phyloP scores from a whole-genome alignment of 2,888 invertebrate species.

The Leuctra nigra region DNA sequence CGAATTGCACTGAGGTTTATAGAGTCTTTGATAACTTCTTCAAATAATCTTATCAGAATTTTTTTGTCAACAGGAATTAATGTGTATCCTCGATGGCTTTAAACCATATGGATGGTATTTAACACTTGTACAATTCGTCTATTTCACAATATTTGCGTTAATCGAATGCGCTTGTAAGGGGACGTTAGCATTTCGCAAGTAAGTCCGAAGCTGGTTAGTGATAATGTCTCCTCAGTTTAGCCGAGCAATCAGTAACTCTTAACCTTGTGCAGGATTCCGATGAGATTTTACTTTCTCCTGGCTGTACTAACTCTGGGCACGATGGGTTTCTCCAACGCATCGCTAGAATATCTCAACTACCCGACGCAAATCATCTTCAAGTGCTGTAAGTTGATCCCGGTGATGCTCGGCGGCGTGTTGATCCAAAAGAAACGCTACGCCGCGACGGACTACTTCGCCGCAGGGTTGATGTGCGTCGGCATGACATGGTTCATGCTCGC shows the following conservation, averaged over 20 bases:
- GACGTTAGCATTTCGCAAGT: too few species aligned
- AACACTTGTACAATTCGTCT: constrained; percentile 87
- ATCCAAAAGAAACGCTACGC: constrained; percentile 87
- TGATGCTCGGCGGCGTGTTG: constrained; percentile 86
- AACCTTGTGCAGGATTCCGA: constrained; percentile 85
- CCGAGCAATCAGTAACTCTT: too few species aligned
- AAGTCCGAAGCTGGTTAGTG: too few species aligned
- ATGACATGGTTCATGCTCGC: constrained; percentile 87
- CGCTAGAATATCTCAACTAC: constrained; percentile 90
- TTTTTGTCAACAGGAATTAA: constrained; percentile 65
- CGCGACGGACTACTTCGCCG: constrained; percentile 75
- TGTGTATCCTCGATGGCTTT: constrained; percentile 86
- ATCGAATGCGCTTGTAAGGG: constrained; percentile 68
- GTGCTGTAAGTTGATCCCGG: constrained; percentile 95
- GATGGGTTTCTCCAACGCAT: constrained; percentile 93
- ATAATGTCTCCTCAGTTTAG: too few species aligned
- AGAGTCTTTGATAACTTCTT: too few species aligned
- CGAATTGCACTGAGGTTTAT: too few species aligned
- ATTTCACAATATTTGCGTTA: constrained; percentile 74
- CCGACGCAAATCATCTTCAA: constrained; percentile 97
- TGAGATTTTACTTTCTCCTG: constrained; percentile 69
- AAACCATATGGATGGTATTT: constrained; percentile 87
- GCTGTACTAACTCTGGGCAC: constrained; percentile 88
- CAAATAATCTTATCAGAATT: too few species aligned
- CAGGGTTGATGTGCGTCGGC: constrained; percentile 80